Base-by-base conservation (phyloP, 2,797 vertebrate species). In the Semaprochilodus insignis region DNA sequence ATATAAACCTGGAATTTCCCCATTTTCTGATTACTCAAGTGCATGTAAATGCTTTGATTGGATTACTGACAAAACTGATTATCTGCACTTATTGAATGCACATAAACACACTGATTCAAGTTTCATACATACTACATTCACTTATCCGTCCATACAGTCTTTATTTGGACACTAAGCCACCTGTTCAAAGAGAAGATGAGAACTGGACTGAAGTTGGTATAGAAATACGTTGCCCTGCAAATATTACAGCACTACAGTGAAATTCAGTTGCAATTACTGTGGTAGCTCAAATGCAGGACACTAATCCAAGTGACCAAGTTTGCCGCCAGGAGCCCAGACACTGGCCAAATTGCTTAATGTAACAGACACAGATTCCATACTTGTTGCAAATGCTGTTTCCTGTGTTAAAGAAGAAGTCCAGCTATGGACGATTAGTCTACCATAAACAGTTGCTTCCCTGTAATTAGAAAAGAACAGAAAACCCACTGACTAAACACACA, bases 271-370 rank as follows among this genome's bases (percentile, higher is more conserved):
- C 51, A 63, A 54, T 36, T n/a, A 55, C 16, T 8, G 31, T 75
- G 65, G 3, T 48, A 75, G 77, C 31, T 48, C 59, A 36, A 62
- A 60, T 14, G 31, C 44, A 76, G 44, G 3, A 65, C 67, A 83
- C 65, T 55, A 80, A 67, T 77, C 31, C 40, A 55, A 75, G 51
- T 15, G 36, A n/a, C n/a, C n/a, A 34, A 31, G 21, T 73, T 71
- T 63, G n/a, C 59, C 40, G 83, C 65, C 76, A 80, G 40, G 31
- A 81, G 60, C 34, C 70, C 74, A 81, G 70, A 81, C 70, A 71
- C 69, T 78, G 57, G 79, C 70, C 60, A 81, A 78, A 52, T 19
- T 10, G 17, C 55, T 77, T 80, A 23, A 31, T 21, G 60, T 44
- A 65, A 51, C 54, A 75, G 7, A 23, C 17, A 17, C 60, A 57